Conservation (phyloP, 2,113 vertebrate genomes). For the Drymodes brunneopygia region DNA sequence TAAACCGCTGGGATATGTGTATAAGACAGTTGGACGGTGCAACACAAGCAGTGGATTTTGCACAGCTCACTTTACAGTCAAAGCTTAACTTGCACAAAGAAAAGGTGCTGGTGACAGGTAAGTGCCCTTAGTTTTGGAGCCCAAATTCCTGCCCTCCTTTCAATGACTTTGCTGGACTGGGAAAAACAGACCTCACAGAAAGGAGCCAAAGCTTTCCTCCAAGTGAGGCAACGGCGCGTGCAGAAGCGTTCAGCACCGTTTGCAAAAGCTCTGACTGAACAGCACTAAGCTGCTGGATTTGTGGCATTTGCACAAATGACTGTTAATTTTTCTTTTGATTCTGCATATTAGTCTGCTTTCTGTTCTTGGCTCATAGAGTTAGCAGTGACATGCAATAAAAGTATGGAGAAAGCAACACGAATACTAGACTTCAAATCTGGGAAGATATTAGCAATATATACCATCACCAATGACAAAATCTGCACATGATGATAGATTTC, state of each 20-base stretch:
- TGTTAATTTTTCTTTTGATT: background rate
- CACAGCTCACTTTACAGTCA: background rate
- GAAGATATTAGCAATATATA: background rate
- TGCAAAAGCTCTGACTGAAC: background rate
- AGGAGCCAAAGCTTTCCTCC: background rate
- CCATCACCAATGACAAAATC: background rate
- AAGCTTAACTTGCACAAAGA: background rate
- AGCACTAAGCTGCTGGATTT: background rate
- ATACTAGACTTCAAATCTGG: background rate
- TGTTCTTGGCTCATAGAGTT: background rate
- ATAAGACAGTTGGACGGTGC: background rate
- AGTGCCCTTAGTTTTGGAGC: accelerated
- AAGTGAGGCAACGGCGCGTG: accelerated
- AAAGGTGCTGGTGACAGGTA: background rate
- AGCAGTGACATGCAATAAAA: background rate
- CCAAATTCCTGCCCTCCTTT: background rate
- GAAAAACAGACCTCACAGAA: background rate
- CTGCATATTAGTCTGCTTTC: background rate
- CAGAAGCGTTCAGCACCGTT: accelerated
- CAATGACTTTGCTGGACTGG: background rate
- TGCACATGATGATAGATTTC: background rate
- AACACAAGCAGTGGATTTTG: background rate
- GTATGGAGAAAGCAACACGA: background rate
- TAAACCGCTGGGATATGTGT: background rate
- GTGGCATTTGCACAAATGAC: accelerated